Conservation (phyloP, 2,888 invertebrate genomes). For the Tillus elongatus region DNA sequence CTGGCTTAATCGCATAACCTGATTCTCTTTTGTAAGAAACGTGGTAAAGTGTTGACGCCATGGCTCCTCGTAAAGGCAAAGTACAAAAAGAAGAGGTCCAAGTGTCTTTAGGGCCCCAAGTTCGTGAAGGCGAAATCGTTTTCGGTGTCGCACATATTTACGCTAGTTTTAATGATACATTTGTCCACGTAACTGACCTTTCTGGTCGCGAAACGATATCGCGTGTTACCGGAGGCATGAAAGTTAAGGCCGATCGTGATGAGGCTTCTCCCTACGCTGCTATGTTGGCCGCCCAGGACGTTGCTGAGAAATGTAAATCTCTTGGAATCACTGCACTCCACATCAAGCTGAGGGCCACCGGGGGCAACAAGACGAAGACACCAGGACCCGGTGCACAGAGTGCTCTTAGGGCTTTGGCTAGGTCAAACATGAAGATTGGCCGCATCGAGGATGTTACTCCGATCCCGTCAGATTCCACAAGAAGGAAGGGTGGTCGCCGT, state of each 20-base stretch:
- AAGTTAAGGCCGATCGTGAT: conserved; percentile 99
- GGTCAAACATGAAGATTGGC: conserved; percentile 99
- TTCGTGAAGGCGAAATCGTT: conserved; percentile 93
- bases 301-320: conserved; percentile 95
- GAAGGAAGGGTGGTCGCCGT: conserved; percentile 99
- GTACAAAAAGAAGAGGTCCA: conserved; percentile 94
- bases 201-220: conserved; percentile 94
- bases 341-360: conserved; percentile 96
- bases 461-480: conserved; percentile 97
- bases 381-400: conserved; percentile 99
- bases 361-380: conserved; percentile 97
- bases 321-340: conserved; percentile 97
- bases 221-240: conserved; percentile 97
- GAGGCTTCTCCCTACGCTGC: conserved; percentile 99
- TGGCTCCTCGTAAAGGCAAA: conserved; percentile 98
- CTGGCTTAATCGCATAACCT: too few species aligned
- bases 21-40: too few species aligned
- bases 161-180: conserved; percentile 99
- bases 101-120: conserved; percentile 91
- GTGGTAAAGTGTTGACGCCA: too few species aligned
- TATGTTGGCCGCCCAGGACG: conserved; percentile 99
- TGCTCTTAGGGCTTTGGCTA: conserved; percentile 93
- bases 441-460: conserved; percentile 99
- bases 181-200: conserved; percentile 98
- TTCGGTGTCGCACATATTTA: conserved; percentile 99